These are phyloP conservation scores for Girardinus metallicus DNA, from an alignment of 2,797 vertebrate genomes.

Conservation along the genomic window DNA sequence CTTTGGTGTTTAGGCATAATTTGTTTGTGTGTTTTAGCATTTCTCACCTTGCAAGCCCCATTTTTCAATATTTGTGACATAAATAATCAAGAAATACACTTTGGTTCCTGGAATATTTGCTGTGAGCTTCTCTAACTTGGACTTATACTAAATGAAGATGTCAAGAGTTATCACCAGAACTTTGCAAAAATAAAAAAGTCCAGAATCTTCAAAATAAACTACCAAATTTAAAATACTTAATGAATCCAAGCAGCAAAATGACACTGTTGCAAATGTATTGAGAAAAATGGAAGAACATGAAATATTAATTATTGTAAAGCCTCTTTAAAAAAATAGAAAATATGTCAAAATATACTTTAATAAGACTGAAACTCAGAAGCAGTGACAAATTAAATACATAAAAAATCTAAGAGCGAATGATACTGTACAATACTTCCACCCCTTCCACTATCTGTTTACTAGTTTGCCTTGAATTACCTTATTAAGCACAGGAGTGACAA, in stretches of 20 bases:
- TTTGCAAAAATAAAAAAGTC: neutral
- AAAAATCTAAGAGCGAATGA: neutral
- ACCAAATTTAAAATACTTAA: neutral
- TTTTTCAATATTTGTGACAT: neutral
- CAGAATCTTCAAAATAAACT: neutral
- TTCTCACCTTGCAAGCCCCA: too few relatives aligned
- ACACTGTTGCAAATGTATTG: neutral
- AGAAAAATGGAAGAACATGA: neutral
- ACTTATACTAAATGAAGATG: neutral
- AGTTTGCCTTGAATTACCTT: neutral
- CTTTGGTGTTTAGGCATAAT: conserved; percentile 27
- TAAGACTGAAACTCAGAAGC: neutral
- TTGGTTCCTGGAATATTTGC: neutral
- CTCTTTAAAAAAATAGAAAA: neutral
- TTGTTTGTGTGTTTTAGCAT: neutral
- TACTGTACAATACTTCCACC: neutral
- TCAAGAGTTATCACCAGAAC: neutral
- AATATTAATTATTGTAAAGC: neutral
- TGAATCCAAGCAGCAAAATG: neutral
- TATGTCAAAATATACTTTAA: neutral
- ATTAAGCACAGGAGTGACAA: neutral
- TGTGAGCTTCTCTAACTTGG: neutral
- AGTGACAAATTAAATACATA: neutral
- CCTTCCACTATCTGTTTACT: neutral
- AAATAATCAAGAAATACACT: neutral